These are phyloP conservation scores for Oithona nana DNA, from an alignment of 2,888 invertebrate genomes.

Conservation along the genomic window DNA sequence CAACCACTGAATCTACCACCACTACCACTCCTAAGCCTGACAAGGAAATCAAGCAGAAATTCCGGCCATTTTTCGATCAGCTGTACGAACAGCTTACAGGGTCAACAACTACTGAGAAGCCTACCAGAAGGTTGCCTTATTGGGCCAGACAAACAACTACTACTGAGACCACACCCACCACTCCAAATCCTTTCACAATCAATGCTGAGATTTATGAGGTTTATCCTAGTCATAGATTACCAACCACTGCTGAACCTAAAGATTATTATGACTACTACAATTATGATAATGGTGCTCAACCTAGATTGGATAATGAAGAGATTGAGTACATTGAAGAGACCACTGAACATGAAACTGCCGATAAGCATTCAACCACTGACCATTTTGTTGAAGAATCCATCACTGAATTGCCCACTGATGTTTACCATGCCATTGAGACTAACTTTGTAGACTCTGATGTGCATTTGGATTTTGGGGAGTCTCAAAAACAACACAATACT, in stretches of 20 bases:
- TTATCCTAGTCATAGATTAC: background rate
- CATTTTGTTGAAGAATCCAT: background rate
- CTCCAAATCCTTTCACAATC: constrained; percentile 7
- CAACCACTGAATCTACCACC: background rate
- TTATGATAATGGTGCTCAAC: background rate
- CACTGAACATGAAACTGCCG: constrained; percentile 12
- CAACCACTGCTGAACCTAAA: background rate
- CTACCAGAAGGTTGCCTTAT: background rate
- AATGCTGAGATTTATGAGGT: constrained; percentile 13
- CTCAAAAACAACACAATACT: background rate
- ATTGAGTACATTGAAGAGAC: background rate
- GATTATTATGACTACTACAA: background rate
- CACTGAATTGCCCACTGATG: background rate
- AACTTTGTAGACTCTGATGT: background rate
- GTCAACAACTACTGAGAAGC: background rate
- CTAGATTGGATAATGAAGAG: background rate
- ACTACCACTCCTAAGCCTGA: background rate
- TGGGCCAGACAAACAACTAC: background rate
- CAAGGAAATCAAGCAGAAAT: constrained; percentile 8
- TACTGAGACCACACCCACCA: background rate
- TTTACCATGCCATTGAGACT: background rate
- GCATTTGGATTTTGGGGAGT: background rate
- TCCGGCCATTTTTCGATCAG: constrained; percentile 15
- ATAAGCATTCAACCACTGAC: background rate
- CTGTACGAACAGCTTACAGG: background rate